Percentiles rank a stretch among this genome's conserved stretches.
Evolutionary conservation across 2,797 vertebrate species (phyloP).

Genomic region (Smutsia gigantea): DNA sequence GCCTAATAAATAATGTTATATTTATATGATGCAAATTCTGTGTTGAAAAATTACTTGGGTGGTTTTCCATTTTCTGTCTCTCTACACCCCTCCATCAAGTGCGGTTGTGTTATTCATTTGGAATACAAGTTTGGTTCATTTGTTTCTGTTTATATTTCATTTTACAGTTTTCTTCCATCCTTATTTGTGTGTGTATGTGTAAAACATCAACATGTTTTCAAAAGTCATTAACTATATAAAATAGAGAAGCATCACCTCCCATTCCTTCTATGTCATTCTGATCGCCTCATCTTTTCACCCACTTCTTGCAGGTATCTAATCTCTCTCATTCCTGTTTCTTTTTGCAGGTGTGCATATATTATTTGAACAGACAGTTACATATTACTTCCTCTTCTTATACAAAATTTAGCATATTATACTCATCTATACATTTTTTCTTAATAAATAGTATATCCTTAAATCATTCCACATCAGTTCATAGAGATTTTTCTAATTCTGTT

Average conservation of each 20-base stretch:
- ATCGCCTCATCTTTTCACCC: not conserved
- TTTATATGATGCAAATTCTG: not conserved
- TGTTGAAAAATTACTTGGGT: not conserved
- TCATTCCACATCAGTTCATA: not conserved
- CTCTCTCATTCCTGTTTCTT: not conserved
- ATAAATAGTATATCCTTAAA: not conserved
- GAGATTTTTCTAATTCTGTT: not conserved
- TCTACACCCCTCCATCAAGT: not conserved
- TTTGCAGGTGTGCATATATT: not conserved
- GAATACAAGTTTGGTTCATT: not conserved
- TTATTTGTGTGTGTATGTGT: not conserved
- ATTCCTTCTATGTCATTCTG: not conserved
- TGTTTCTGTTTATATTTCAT: slow-evolving; percentile 4
- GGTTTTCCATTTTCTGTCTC: not conserved
- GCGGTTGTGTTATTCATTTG: not conserved
- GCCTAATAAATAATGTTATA: not conserved
- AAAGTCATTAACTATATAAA: not conserved
- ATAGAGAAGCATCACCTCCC: not conserved
- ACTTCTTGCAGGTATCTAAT: not conserved
- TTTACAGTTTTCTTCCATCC: not conserved
- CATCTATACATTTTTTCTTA: not conserved
- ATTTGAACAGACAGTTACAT: not conserved
- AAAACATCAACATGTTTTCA: not conserved
- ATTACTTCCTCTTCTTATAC: not conserved
- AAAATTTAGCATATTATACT: not conserved